Evolutionary conservation across 2,797 vertebrate genomes (phyloP).

Genomic region (Sebastes matsubarae): DNA sequence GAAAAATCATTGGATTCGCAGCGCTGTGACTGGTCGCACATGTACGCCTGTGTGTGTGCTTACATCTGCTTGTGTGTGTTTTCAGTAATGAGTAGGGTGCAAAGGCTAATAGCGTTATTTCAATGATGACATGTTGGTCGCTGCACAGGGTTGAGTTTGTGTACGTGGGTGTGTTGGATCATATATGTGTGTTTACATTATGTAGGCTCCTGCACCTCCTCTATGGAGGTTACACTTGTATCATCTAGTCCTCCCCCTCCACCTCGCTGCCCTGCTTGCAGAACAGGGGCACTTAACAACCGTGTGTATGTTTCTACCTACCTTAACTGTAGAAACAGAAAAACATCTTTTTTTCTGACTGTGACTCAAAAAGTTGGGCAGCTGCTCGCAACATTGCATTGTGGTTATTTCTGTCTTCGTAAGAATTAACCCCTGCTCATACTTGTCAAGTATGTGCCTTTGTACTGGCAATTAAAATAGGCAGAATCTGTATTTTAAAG

Average conservation of each 20-base stretch:
- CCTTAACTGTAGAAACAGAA: conserved; percentile 38
- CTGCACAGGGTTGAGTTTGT: conserved; percentile 22
- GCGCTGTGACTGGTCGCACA: conserved; percentile 49
- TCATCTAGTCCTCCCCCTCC: conserved; percentile 67
- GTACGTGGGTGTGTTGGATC: conserved; percentile 69
- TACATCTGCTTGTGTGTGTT: conserved; percentile 29
- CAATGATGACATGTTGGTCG: conserved; percentile 44
- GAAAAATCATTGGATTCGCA: conserved; percentile 70
- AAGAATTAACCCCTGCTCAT: conserved; percentile 17
- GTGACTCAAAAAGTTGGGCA: conserved; percentile 41
- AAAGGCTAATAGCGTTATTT: conserved; percentile 50
- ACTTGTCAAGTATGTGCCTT: not conserved
- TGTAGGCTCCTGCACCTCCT: conserved; percentile 52
- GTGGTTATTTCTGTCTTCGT: conserved; percentile 37
- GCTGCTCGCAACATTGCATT: conserved; percentile 11
- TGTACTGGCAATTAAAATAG: not conserved
- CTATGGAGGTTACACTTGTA: conserved; percentile 65
- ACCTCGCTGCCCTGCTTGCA: conserved; percentile 60
- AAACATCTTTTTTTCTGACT: conserved; percentile 13
- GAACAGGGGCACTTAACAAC: conserved; percentile 51
- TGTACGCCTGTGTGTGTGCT: conserved; percentile 32
- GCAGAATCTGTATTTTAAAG: conserved; percentile 2
- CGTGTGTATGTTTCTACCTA: conserved; percentile 51
- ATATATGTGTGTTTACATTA: conserved; percentile 70
- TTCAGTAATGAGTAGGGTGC: conserved; percentile 31